Base-by-base conservation (phyloP, 2,888 invertebrate species). In the Cryptocephalus primarius region DNA sequence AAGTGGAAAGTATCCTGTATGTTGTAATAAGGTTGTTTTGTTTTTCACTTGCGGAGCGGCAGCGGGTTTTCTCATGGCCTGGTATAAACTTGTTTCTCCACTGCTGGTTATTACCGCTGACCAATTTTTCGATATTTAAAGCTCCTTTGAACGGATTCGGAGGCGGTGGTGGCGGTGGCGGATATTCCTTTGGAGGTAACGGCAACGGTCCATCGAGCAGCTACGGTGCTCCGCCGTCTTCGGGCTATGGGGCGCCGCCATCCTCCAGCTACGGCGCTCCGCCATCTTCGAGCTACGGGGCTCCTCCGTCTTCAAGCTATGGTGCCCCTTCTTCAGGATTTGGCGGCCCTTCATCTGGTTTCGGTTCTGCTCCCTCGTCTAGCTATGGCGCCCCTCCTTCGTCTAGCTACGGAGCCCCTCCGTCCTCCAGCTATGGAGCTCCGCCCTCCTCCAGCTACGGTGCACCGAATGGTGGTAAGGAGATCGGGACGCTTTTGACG, bases 191-290 rank as follows among this genome's bases (percentile, higher is more conserved):
- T 6, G 48, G 48, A 12, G 43, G 45, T 9, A 13, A 34, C 3
- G 46, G 49, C 8, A 45, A 12, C 12, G 36, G 36, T 11, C 48
- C 51, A 40, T 48, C 55, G 51, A 42, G 65, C 64, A 54, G 54
- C 12, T 67, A 66, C 46, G 69, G 69, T 32, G 66, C 67, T 9
- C 69, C 22, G 63, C 66, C 69, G 1, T 74, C 64, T 1, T 62
- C 67, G 43, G 64, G 59, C 45, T 74, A 73, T 52, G 73, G 71
- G 10, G 69, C 55, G 11, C 53, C 54, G 8, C 48, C 51, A 10
- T 46, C 51, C 13, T 46, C 47, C 10, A 48, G 47, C 32, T 49
- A 58, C 32, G 57, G 59, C 32, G 56, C 54, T 33, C 53, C 56
- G 40, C 57, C 62, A 11, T 60, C 61, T 9, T 53, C 55, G 34